Percentiles rank a stretch among this genome's conserved stretches.
These are phyloP conservation scores for Trissolcus brochymenae DNA, from an alignment of 2,888 invertebrate genomes.

Conservation along the genomic window DNA sequence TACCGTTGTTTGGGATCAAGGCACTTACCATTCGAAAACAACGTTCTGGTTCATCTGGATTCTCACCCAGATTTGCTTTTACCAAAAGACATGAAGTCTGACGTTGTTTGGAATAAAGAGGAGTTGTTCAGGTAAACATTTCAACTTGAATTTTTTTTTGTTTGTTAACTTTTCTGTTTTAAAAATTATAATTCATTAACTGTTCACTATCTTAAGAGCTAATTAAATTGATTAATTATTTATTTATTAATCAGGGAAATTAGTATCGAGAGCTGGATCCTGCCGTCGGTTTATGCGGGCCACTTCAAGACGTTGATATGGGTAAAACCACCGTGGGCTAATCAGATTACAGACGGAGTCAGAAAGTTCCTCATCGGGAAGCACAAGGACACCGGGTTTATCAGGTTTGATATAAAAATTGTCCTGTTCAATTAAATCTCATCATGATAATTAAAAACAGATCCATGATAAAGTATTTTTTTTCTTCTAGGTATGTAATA, in stretches of 20 bases:
- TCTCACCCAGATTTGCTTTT: constrained; percentile 95
- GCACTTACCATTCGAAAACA: constrained; percentile 86
- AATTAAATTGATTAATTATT: no score
- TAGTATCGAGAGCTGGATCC: constrained; percentile 96
- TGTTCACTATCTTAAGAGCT: no score
- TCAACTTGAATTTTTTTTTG: constrained; percentile 26
- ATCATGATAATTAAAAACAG: no score
- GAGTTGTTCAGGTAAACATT: constrained; percentile 79
- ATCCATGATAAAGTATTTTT: no score
- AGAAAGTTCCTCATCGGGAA: constrained; percentile 86
- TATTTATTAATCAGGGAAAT: constrained; percentile 75
- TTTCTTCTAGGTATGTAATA: no score
- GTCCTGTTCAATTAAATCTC: no score
- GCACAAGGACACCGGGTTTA: constrained; percentile 80
- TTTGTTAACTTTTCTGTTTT: no score
- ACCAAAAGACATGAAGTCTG: constrained; percentile 86
- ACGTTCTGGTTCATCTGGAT: constrained; percentile 90
- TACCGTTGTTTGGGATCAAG: constrained; percentile 88
- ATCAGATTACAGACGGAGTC: constrained; percentile 85
- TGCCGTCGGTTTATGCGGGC: constrained; percentile 91
- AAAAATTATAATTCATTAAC: no score
- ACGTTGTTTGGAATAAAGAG: constrained; percentile 85
- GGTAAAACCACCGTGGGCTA: constrained; percentile 94
- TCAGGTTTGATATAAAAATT: constrained; percentile 72
- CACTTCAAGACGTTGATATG: constrained; percentile 88